Evolutionary conservation across 1,140 invertebrate species (phyloP).

Genomic region (Cydia fagiglandana): DNA sequence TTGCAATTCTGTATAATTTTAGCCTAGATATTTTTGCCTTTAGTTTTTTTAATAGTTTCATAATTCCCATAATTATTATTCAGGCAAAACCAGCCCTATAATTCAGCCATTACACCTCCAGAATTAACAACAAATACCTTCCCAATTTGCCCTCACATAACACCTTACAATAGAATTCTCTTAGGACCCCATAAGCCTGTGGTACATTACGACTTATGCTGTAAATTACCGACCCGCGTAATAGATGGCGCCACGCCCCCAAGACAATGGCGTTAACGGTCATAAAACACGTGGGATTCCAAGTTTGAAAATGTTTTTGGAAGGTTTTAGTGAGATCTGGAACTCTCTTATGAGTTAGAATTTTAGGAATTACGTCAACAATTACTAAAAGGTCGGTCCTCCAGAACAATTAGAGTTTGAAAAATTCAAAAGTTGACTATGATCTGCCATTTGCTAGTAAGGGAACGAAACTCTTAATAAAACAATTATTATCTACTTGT

Average conservation of each 20-base stretch:
- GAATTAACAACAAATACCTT: conserved; percentile 1
- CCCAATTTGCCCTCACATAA: conserved; percentile 11
- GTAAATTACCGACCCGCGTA: conserved; percentile 24
- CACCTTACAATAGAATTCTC: conserved; percentile 29
- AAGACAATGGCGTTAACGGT: conserved; percentile 29
- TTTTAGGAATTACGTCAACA: no score
- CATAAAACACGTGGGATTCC: conserved; percentile 30
- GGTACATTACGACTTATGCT: conserved; percentile 27
- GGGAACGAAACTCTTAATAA: no score
- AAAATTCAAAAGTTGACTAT: no score
- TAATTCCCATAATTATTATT: no score
- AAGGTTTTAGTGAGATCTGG: conserved; percentile 7
- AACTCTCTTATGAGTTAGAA: not conserved
- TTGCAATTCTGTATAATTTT: no score
- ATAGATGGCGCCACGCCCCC: conserved; percentile 27
- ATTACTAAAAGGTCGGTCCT: no score
- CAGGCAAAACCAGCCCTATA: not conserved
- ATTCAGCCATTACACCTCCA: not conserved
- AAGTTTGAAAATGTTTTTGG: conserved; percentile 31
- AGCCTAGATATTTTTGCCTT: no score
- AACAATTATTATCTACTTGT: not conserved
- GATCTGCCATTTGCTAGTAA: no score
- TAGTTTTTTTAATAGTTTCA: no score
- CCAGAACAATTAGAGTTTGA: no score
- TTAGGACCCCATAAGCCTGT: conserved; percentile 19